Percentiles rank a stretch among this genome's conserved stretches.
Conservation (phyloP, 2,888 invertebrate genomes). For the Tachina lurida region DNA sequence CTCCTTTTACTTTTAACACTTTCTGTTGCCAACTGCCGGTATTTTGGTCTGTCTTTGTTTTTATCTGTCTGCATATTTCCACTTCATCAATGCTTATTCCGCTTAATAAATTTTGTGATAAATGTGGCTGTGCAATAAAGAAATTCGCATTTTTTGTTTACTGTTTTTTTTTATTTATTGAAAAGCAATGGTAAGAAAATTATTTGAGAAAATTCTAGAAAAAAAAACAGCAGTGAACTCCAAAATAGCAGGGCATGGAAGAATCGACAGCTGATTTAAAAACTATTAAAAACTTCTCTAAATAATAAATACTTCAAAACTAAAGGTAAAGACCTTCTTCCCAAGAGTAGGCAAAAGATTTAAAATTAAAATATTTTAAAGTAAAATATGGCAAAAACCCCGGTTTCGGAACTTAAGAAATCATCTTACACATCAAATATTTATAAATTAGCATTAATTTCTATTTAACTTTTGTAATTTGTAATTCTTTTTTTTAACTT, state of each 20-base stretch:
- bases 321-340: too few relatives aligned
- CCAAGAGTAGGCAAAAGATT: too few relatives aligned
- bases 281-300: too few relatives aligned
- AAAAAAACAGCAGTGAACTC: background rate
- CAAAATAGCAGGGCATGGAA: background rate
- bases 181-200: conserved; percentile 53
- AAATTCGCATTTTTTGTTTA: conserved; percentile 44
- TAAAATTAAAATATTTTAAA: too few relatives aligned
- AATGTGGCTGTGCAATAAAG: conserved; percentile 74
- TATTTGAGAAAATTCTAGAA: conserved; percentile 38
- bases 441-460: too few relatives aligned
- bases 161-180: conserved; percentile 21
- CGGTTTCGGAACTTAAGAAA: too few relatives aligned
- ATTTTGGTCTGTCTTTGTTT: background rate
- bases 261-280: too few relatives aligned
- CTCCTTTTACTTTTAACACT: background rate
- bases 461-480: too few relatives aligned
- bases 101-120: conserved; percentile 82
- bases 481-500: too few relatives aligned
- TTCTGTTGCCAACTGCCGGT: background rate
- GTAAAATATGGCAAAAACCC: too few relatives aligned
- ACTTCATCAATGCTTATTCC: conserved; percentile 83
- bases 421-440: too few relatives aligned
- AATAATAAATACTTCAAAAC: background rate
- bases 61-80: conserved; percentile 77